These are phyloP conservation scores for Drosophila kanapiae DNA, from an alignment of 1,140 invertebrate species.

Conservation along the genomic window DNA sequence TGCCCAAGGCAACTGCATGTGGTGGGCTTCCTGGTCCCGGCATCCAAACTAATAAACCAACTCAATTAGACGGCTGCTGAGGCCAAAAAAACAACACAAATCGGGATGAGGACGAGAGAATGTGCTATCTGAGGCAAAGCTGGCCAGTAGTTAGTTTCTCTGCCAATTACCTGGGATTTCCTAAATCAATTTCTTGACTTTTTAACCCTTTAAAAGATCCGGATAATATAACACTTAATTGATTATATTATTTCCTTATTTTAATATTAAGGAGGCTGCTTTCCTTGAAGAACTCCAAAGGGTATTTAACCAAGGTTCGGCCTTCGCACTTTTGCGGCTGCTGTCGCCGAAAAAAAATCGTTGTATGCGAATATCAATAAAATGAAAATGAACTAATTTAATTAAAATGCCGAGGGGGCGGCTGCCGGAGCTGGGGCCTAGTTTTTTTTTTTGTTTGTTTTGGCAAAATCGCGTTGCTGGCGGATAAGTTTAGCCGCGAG, in stretches of 20 bases:
- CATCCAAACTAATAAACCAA: slow-evolving; percentile 71
- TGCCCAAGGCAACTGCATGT: slow-evolving; percentile 24
- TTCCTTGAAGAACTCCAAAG: not conserved
- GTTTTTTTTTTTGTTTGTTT: not conserved
- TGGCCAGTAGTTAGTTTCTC: not conserved
- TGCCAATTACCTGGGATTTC: not conserved
- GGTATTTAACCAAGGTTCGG: not conserved
- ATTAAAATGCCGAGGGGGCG: slow-evolving; percentile 54
- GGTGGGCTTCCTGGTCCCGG: slow-evolving; percentile 19
- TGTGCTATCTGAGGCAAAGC: not conserved
- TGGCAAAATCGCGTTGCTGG: slow-evolving; percentile 25
- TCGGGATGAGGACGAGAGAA: not conserved
- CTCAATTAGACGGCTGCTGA: slow-evolving; percentile 70
- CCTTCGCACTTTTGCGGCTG: slow-evolving; percentile 15
- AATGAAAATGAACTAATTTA: slow-evolving; percentile 77
- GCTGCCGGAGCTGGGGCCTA: not conserved
- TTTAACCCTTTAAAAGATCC: no score
- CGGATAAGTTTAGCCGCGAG: slow-evolving; percentile 4
- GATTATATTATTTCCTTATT: no score
- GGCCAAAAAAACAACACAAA: slow-evolving; percentile 25
- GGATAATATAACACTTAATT: no score
- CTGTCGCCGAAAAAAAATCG: slow-evolving; percentile 24
- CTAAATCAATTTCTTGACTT: not conserved
- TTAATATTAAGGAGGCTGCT: no score
- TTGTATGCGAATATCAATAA: slow-evolving; percentile 56